phyloP scores from a whole-genome alignment of 2,797 vertebrate genomes.

The Sparus aurata region DNA sequence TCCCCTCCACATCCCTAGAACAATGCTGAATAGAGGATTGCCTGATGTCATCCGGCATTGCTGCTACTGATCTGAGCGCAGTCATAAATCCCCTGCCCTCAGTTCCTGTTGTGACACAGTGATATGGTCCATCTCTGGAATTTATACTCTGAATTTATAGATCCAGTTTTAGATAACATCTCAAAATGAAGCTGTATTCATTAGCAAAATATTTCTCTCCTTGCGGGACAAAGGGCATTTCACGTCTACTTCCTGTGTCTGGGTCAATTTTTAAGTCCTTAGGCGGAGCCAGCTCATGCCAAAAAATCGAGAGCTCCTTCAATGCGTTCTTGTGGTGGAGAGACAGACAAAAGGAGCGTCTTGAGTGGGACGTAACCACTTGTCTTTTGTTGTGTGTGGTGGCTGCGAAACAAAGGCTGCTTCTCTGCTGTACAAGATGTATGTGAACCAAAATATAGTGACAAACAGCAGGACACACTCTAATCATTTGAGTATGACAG shows the following conservation, averaged over 20 bases:
- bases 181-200: constrained; percentile 3
- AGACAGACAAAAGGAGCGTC: constrained; percentile 56
- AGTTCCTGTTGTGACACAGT: constrained; percentile 58
- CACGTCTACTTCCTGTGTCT: constrained; percentile 40
- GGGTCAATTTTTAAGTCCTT: constrained; percentile 29
- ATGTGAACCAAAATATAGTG: constrained; percentile 23
- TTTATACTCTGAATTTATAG: background rate
- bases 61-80: constrained; percentile 67
- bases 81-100: constrained; percentile 49
- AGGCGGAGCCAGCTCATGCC: background rate
- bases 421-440: constrained; percentile 34
- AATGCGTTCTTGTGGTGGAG: constrained; percentile 51
- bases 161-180: constrained; percentile 13
- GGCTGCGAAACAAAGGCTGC: constrained; percentile 51
- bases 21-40: constrained; percentile 78
- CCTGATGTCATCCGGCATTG: constrained; percentile 74
- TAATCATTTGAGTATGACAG: background rate
- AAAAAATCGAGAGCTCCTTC: constrained; percentile 39
- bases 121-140: constrained; percentile 27
- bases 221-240: constrained; percentile 32
- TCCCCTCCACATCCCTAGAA: constrained; percentile 56
- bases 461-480: constrained; percentile 8
- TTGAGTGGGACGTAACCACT: constrained; percentile 54
- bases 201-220: background rate
- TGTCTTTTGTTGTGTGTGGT: constrained; percentile 51